Evolutionary conservation across 1,140 invertebrate species (phyloP), one percentile per base, ranked within the genome.

Genomic region (Camponotus vicinus): DNA sequence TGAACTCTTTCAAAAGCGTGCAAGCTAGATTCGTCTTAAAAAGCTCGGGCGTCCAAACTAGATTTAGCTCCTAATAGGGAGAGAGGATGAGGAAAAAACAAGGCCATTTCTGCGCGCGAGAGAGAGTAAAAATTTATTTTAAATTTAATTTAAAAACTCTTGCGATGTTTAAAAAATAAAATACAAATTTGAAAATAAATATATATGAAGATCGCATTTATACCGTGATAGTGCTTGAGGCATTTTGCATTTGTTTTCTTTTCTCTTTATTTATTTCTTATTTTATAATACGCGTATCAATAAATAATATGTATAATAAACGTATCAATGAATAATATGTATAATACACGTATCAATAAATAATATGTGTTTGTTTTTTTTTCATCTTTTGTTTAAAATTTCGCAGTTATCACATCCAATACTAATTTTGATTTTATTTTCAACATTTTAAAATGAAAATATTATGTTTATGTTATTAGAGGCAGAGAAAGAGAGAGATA

Each of bases 201-300:
- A 2, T 18, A 61, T n/a, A 15, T 37, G n/a, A 66, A 57, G 45
- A n/a, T 49, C 27, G 5, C n/a, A 5, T 69, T 52, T 55, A 4
- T 69, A 13, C 1, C 13, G n/a, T 34, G 2, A 13, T 3, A 11
- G 9, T 34, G 13, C 15, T 4, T 8, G 21, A 6, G 18, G 59
- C 45, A 27, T 15, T 49, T 52, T 9, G 61, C 61, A 37, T 18
- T 79, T 40, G 13, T 69, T 80, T 78, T 11, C 21, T n/a, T 67
- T 67, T 66, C 42, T 45, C n/a, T 5, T 40, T 27, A 27, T 27
- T 27, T 27, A 27, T 27, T 0, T 42, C 13, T 78, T 37, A 52
- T 66, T 15, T 37, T 40, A 57, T 52, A 18, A 64, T 15, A n/a
- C 2, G 27, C 34, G 18, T 34, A 37, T 37, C 1, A 13, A 40